Evolutionary conservation across 2,113 vertebrate genomes (phyloP).

Genomic region (Microtus pennsylvanicus): DNA sequence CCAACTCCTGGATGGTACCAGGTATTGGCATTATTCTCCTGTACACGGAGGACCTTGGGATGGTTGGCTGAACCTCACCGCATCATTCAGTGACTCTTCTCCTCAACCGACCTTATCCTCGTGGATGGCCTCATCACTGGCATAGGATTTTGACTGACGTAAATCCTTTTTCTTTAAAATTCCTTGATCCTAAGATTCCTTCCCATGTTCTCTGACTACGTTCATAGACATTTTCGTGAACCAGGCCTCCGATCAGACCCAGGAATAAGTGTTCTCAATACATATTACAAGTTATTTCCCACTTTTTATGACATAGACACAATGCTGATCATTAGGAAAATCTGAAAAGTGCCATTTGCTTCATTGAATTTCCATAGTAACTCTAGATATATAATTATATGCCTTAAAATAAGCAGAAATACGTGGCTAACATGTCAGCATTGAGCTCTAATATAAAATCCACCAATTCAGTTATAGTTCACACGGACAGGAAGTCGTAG

Average conservation of each 20-base stretch:
- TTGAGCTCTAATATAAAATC: neutral
- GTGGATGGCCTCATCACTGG: neutral
- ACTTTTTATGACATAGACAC: neutral
- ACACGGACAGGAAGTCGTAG: neutral
- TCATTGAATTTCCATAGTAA: conserved; percentile 8
- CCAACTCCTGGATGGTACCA: neutral
- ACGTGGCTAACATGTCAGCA: neutral
- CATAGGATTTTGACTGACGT: conserved; percentile 10
- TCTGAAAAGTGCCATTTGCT: neutral
- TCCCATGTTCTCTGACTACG: neutral
- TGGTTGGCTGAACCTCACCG: neutral
- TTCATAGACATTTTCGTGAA: neutral
- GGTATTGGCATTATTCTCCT: neutral
- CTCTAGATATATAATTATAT: neutral
- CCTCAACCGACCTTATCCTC: neutral
- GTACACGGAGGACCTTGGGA: neutral
- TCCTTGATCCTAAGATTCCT: neutral
- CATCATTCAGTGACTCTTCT: neutral
- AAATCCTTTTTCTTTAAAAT: neutral
- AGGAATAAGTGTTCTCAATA: neutral
- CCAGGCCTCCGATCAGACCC: neutral
- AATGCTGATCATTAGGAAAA: neutral
- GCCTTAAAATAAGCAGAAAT: conserved; percentile 4
- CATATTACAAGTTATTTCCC: neutral
- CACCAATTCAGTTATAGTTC: neutral